phyloP scores from a whole-genome alignment of 2,113 vertebrate genomes.

The Astatotilapia flaviijosephi region DNA sequence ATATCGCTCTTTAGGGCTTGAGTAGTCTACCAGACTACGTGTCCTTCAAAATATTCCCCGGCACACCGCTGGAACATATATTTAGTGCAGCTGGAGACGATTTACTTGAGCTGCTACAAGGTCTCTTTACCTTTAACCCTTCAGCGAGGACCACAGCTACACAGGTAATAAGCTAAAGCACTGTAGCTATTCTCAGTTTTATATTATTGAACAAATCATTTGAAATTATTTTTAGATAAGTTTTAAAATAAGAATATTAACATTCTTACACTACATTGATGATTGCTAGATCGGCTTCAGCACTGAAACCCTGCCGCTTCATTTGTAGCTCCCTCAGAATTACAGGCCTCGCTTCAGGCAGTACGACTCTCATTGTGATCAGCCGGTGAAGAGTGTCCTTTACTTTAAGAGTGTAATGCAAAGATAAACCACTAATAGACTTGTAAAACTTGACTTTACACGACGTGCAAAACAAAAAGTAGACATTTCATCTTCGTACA shows the following conservation, averaged over 20 bases:
- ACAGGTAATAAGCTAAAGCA: slow-evolving; percentile 72
- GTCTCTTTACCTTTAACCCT: slow-evolving; percentile 90
- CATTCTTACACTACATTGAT: neutral
- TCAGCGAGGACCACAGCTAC: slow-evolving; percentile 82
- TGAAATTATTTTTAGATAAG: neutral
- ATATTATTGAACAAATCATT: neutral
- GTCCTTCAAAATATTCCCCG: slow-evolving; percentile 91
- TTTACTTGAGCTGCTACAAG: slow-evolving; percentile 84
- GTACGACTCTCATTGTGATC: neutral
- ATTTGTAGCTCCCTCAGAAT: neutral
- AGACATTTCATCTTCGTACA: neutral
- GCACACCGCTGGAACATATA: slow-evolving; percentile 90
- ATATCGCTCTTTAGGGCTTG: slow-evolving; percentile 78
- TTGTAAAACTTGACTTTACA: neutral
- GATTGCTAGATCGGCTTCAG: neutral
- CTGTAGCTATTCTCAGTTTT: neutral
- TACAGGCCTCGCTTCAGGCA: neutral
- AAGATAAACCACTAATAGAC: neutral
- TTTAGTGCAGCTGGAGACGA: slow-evolving; percentile 95
- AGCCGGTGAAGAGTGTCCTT: neutral
- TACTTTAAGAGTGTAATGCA: neutral
- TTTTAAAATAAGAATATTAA: neutral
- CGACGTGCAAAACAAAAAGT: neutral
- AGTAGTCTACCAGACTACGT: slow-evolving; percentile 91
- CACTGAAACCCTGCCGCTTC: neutral